Evolutionary conservation across 2,113 vertebrate genomes (phyloP).

Genomic region (Labeo rohita): DNA sequence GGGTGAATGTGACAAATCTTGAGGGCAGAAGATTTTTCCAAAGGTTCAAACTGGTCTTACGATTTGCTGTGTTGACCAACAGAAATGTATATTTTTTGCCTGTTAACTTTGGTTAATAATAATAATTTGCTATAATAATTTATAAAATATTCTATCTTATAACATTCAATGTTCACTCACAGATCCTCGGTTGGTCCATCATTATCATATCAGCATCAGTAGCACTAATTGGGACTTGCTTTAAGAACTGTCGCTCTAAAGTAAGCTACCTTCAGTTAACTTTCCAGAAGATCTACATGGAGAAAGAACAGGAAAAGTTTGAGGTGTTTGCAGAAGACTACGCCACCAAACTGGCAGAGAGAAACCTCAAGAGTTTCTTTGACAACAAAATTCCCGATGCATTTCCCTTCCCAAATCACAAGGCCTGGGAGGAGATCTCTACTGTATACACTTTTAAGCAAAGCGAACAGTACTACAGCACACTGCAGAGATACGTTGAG

Average conservation of each 20-base stretch:
- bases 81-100: neutral
- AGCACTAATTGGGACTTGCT: conserved; percentile 71
- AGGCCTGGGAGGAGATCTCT: conserved; percentile 78
- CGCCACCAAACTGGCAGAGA: conserved; percentile 72
- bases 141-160: neutral
- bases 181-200: conserved; percentile 79
- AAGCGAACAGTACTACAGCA: conserved; percentile 78
- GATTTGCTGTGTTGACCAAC: neutral
- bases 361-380: conserved; percentile 79
- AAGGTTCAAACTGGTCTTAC: neutral
- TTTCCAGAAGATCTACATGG: conserved; percentile 76
- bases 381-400: conserved; percentile 66
- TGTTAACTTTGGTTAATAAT: neutral
- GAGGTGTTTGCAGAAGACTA: conserved; percentile 68
- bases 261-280: conserved; percentile 80
- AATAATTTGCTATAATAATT: neutral
- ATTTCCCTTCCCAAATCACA: conserved; percentile 76
- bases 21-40: neutral
- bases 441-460: conserved; percentile 67
- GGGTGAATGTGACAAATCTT: neutral
- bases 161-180: conserved; percentile 9
- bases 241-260: conserved; percentile 74
- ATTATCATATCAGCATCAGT: conserved; percentile 63
- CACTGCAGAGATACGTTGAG: conserved; percentile 78
- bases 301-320: conserved; percentile 75